These are phyloP conservation scores for Aepyceros melampus DNA, from an alignment of 2,113 vertebrate genomes.

Conservation along the genomic window DNA sequence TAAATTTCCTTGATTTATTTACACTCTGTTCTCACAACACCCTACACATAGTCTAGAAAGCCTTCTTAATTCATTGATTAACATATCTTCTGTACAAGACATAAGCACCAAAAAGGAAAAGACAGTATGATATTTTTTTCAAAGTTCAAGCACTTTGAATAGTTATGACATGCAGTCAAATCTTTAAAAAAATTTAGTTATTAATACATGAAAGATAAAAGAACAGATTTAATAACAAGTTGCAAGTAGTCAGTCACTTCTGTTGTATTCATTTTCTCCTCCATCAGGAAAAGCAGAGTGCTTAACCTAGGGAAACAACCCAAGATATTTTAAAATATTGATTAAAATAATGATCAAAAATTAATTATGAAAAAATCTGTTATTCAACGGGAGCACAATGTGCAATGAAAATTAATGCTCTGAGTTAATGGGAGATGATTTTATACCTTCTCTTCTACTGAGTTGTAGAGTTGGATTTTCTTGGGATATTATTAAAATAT, in stretches of 20 bases:
- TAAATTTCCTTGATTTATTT: neutral
- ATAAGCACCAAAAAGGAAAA: neutral
- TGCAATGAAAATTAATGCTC: neutral
- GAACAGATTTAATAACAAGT: neutral
- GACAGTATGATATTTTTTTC: neutral
- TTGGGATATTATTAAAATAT: slow-evolving; percentile 29
- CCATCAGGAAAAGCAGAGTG: neutral
- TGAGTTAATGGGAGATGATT: neutral
- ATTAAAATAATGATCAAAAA: neutral
- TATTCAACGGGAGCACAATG: neutral
- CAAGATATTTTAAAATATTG: neutral
- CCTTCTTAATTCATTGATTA: neutral
- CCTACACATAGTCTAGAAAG: neutral
- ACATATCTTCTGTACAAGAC: neutral
- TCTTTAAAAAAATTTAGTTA: neutral
- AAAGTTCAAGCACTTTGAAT: neutral
- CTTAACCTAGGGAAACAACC: neutral
- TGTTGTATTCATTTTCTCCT: neutral
- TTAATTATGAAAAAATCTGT: neutral
- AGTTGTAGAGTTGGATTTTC: neutral
- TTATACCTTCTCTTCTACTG: neutral
- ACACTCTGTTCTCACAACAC: neutral
- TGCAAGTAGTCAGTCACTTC: neutral
- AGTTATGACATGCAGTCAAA: neutral
- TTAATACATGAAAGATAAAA: neutral